Percentiles rank a stretch among this genome's conserved stretches.
phyloP scores from a whole-genome alignment of 2,113 vertebrate genomes.

The Promerops cafer region DNA sequence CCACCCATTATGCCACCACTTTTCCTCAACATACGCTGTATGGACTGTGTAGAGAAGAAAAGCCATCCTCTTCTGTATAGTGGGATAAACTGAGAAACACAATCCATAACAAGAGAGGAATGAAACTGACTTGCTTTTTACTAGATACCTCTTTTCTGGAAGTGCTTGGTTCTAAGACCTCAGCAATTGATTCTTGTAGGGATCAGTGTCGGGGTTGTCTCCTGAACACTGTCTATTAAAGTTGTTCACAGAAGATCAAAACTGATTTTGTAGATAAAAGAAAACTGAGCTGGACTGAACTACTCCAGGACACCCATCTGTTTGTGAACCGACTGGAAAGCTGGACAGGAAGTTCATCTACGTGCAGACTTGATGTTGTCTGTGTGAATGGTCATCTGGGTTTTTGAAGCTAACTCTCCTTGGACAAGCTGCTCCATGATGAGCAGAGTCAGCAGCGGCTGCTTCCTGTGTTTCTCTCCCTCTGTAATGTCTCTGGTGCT shows the following conservation, averaged over 20 bases:
- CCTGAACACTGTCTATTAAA: not conserved
- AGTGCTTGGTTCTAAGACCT: not conserved
- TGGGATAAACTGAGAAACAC: not conserved
- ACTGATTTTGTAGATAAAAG: not conserved
- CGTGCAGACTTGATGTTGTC: not conserved
- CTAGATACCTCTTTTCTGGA: not conserved
- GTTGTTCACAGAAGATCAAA: not conserved
- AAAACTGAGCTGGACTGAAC: not conserved
- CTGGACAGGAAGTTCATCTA: not conserved
- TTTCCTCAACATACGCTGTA: not conserved
- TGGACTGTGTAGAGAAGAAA: not conserved
- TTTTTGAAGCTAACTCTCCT: not conserved
- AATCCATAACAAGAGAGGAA: not conserved
- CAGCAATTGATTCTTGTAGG: not conserved
- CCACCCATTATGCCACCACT: fast-evolving
- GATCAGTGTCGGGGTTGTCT: not conserved
- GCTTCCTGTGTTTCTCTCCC: not conserved
- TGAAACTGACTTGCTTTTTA: not conserved
- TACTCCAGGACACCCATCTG: not conserved
- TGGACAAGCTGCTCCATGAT: not conserved
- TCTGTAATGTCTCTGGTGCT: not conserved
- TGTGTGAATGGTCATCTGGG: not conserved
- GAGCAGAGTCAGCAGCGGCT: not conserved
- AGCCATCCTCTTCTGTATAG: not conserved
- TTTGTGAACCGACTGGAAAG: not conserved